A percentile compares a stretch with the other conserved stretches of the same genome.
Conservation (phyloP, 2,113 vertebrate genomes). For the Ictidomys tridecemlineatus region DNA sequence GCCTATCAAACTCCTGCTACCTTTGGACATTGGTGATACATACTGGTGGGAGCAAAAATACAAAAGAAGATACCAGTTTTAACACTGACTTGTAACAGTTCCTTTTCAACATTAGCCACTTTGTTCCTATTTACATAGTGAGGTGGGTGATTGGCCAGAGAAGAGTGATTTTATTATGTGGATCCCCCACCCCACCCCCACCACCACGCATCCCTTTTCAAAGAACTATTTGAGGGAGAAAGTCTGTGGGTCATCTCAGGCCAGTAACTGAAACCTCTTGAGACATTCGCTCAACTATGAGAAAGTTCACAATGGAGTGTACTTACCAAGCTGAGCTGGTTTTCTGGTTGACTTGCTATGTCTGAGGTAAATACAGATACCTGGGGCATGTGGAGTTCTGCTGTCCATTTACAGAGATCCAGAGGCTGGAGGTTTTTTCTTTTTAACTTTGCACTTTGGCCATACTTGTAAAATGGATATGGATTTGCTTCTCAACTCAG, state of each 20-base stretch:
- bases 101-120: neutral
- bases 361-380: slow-evolving; percentile 70
- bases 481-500: neutral
- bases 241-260: slow-evolving; percentile 59
- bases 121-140: slow-evolving; percentile 19
- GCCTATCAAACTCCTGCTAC: neutral
- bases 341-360: slow-evolving; percentile 77
- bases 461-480: neutral
- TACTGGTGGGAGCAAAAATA: neutral
- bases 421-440: slow-evolving; percentile 13
- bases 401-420: slow-evolving; percentile 71
- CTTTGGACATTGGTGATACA: neutral
- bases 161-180: neutral
- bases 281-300: slow-evolving; percentile 57
- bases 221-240: slow-evolving; percentile 37
- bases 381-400: slow-evolving; percentile 53
- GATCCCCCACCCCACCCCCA: neutral
- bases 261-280: neutral
- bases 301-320: slow-evolving; percentile 48
- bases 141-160: neutral
- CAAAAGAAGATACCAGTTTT: neutral
- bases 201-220: neutral
- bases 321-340: slow-evolving; percentile 58
- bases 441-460: slow-evolving; percentile 47
- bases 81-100: neutral